Evolutionary conservation across 2,797 vertebrate species (phyloP), one percentile per base, ranked within the genome.

Genomic region (Pristis pectinata): DNA sequence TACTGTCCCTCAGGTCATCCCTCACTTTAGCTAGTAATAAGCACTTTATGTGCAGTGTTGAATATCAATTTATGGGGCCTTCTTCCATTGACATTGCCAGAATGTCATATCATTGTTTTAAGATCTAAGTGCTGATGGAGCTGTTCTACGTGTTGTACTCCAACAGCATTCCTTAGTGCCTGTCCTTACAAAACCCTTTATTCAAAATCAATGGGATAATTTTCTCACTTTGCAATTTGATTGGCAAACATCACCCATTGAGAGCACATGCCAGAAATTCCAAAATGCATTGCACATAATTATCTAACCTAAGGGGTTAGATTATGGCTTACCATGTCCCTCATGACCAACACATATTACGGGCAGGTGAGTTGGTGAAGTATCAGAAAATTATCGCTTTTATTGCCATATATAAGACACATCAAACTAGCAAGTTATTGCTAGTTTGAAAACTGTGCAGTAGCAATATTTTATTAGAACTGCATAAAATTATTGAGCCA

Each of bases 41-140:
- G 92, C 72, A 94, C 11, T 72, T 93, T 70, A 93, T 22, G 4
- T 41, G 11, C 49, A n/a, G 72, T 41, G 24, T 53, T 94, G 92
- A 94, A 74, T 76, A 94, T 94, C 70, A 94, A 94, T 94, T 93
- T 53, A 93, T 93, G 92, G 67, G 92, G 3, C 70, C 74, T 74
- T 53, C 92, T 94, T 34, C 41, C 92, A 53, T 44, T 93, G 92
- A 93, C 92, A 64, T 93, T 93, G 92, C 44, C 2, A 44, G 27
- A 94, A 94, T 53, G 92, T 94, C 70, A 56, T 11, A 24, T 74
- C 5, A 74, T 74, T 53, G 44, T 53, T 74, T 74, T 94, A 19
- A 44, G 41, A 53, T 94, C 13, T 2, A 49, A 34, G 70, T 94
- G 92, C 72, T 74, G 92, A 94, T 19, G 41, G 49, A 27, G 30